Evolutionary conservation across 2,888 invertebrate species (phyloP).

Genomic region (Orthonychiurus folsomi): DNA sequence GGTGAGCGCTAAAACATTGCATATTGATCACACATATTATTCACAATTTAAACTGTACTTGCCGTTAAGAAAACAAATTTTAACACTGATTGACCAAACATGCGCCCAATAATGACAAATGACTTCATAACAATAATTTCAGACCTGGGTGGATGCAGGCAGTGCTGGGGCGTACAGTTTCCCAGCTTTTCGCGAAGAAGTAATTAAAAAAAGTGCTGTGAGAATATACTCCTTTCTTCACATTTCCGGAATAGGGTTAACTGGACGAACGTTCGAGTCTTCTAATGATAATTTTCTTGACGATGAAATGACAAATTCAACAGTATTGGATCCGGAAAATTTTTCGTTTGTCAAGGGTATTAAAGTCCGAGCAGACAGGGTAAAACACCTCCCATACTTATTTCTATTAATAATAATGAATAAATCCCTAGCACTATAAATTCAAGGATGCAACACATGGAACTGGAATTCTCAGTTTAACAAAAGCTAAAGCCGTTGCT

Average conservation of each 20-base stretch:
- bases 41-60: too few relatives aligned
- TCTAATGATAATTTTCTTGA: neutral
- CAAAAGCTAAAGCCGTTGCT: neutral
- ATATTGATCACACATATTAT: too few relatives aligned
- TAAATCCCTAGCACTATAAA: too few relatives aligned
- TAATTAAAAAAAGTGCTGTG: constrained; percentile 6
- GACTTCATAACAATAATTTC: too few relatives aligned
- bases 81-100: neutral
- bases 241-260: constrained; percentile 6
- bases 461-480: neutral
- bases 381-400: too few relatives aligned
- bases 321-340: constrained; percentile 5
- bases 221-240: constrained; percentile 4
- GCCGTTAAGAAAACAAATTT: too few relatives aligned
- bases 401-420: too few relatives aligned
- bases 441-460: constrained; percentile 7
- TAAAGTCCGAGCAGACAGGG: constrained; percentile 2
- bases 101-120: neutral
- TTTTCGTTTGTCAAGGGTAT: neutral
- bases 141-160: constrained; percentile 14
- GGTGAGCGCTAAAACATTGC: too few relatives aligned
- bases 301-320: constrained; percentile 2
- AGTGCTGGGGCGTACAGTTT: constrained; percentile 7
- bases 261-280: constrained; percentile 6
- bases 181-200: constrained; percentile 3